Conservation (phyloP, 2,113 vertebrate genomes). For the Spizaetus ornatus region DNA sequence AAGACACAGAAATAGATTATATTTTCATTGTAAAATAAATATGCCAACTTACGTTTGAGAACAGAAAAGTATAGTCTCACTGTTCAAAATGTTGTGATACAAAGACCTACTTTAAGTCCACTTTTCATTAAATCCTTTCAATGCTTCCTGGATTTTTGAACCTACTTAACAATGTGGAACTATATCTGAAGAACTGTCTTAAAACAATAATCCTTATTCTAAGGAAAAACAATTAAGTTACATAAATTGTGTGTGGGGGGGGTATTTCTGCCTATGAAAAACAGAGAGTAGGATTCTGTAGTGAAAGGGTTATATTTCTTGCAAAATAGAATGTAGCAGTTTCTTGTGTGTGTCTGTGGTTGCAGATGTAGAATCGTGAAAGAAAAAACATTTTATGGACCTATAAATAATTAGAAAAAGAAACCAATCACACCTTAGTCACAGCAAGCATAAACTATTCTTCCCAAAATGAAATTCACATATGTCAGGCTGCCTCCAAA, state of each 20-base stretch:
- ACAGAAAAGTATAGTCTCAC: rapidly evolving
- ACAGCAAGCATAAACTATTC: neutral
- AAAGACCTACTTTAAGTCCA: neutral
- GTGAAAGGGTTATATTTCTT: neutral
- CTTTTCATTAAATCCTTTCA: neutral
- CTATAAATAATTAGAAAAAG: neutral
- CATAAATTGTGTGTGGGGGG: rapidly evolving
- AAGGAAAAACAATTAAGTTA: neutral
- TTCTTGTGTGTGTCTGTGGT: neutral
- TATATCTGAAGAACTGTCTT: neutral
- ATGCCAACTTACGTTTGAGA: neutral
- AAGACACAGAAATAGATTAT: neutral
- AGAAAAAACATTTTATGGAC: neutral
- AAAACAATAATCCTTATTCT: neutral
- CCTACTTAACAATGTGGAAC: neutral
- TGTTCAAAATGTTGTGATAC: neutral
- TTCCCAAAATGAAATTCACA: neutral
- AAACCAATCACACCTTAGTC: neutral
- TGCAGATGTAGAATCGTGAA: neutral
- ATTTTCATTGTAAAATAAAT: neutral
- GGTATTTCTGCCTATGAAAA: neutral
- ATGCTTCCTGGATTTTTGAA: neutral
- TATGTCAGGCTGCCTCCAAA: neutral
- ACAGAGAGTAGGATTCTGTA: neutral
- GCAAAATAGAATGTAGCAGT: neutral